Conservation (phyloP, 2,113 vertebrate species). For the Zootoca vivipara region DNA sequence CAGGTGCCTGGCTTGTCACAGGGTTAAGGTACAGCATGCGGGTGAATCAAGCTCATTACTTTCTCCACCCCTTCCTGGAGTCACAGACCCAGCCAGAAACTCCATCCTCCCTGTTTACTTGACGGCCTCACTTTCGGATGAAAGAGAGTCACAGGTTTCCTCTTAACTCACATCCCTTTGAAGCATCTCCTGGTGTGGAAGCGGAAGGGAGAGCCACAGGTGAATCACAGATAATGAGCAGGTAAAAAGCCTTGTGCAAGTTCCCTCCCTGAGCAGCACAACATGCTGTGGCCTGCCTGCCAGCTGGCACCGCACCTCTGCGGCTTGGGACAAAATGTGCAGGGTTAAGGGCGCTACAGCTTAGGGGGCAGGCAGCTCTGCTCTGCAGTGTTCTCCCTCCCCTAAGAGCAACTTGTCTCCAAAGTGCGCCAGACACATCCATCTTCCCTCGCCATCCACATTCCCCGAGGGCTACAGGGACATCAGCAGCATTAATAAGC, state of each 20-base stretch:
- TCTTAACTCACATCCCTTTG: not conserved
- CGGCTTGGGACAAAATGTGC: slow-evolving; percentile 15
- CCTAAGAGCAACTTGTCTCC: not conserved
- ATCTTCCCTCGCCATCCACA: not conserved
- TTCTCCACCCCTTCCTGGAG: slow-evolving; percentile 26
- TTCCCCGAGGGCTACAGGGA: not conserved
- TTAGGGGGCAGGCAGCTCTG: slow-evolving; percentile 19
- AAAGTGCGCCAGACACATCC: slow-evolving; percentile 15
- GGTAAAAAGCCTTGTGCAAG: slow-evolving; percentile 20
- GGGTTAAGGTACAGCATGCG: not conserved
- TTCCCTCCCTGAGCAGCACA: slow-evolving; percentile 58
- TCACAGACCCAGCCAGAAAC: not conserved
- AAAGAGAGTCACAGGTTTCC: slow-evolving; percentile 15
- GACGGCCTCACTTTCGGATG: rapidly evolving
- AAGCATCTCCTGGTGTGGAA: slow-evolving; percentile 24
- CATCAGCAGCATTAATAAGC: not conserved
- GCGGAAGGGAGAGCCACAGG: slow-evolving; percentile 60
- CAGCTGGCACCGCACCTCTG: slow-evolving; percentile 26
- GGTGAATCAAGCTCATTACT: rapidly evolving
- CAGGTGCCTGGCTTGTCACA: not conserved
- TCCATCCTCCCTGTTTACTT: not conserved
- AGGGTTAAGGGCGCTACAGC: not conserved
- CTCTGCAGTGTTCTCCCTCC: not conserved
- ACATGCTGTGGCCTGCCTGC: slow-evolving; percentile 68
- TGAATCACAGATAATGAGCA: slow-evolving; percentile 58